Conservation (phyloP, 1,140 invertebrate species). For the Neodiprion fabricii region DNA sequence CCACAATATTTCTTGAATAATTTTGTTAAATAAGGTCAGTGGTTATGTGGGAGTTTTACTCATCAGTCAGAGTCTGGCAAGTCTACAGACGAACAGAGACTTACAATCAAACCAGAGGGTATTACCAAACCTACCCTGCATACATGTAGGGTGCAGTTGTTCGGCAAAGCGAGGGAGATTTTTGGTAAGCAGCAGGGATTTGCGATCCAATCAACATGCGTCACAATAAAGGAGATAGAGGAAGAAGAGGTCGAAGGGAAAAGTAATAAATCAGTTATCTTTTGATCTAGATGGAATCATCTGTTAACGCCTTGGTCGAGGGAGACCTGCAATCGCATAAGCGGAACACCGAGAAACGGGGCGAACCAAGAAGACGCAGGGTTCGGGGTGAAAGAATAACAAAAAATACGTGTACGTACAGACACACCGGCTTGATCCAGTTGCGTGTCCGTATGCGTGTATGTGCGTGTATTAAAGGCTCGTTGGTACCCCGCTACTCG, state of each 20-base stretch:
- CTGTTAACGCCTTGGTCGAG: constrained; percentile 9
- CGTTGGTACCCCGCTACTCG: neutral
- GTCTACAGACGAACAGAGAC: no score
- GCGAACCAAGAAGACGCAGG: neutral
- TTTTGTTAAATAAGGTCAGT: no score
- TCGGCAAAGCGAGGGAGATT: constrained; percentile 4
- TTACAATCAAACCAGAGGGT: no score
- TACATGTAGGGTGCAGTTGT: neutral
- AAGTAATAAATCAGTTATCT: constrained; percentile 14
- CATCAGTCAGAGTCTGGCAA: no score
- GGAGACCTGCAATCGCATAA: neutral
- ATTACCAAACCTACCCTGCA: no score
- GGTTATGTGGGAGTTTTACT: no score
- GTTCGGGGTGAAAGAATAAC: neutral
- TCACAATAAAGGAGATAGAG: constrained; percentile 11
- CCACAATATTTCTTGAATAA: no score
- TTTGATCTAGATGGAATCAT: constrained; percentile 12
- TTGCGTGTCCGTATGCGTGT: neutral
- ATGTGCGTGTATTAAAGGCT: neutral
- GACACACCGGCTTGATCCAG: no score
- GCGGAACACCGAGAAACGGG: neutral
- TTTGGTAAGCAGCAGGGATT: constrained; percentile 4
- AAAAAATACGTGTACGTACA: neutral
- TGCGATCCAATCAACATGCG: constrained; percentile 11
- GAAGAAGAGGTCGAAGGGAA: neutral